phyloP scores from a whole-genome alignment of 2,888 invertebrate genomes.

The Nemotelus pantherinus region DNA sequence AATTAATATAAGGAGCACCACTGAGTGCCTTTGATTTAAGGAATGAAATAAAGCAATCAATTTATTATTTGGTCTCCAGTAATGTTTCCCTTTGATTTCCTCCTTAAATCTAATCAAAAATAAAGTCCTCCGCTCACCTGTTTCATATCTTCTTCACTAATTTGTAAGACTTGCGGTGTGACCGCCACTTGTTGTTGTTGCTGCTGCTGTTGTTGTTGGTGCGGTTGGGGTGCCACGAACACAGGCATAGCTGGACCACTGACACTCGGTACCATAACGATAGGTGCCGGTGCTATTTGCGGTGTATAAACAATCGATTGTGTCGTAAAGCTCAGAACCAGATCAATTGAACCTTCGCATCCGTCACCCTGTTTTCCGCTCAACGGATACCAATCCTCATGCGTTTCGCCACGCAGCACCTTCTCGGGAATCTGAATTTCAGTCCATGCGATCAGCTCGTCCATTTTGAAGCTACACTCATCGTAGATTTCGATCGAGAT shows the following conservation, averaged over 20 bases:
- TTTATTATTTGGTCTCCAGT: too few relatives aligned
- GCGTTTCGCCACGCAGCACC: constrained; percentile 86
- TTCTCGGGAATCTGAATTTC: constrained; percentile 87
- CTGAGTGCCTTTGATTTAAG: too few relatives aligned
- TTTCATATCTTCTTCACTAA: constrained; percentile 73
- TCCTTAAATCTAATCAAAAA: too few relatives aligned
- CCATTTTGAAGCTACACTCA: constrained; percentile 95
- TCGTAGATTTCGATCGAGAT: constrained; percentile 95
- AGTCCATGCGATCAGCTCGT: constrained; percentile 95
- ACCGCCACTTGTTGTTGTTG: constrained; percentile 61
- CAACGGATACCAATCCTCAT: constrained; percentile 94
- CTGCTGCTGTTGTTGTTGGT: constrained; percentile 59
- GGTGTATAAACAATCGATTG: constrained; percentile 67
- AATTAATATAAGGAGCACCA: too few relatives aligned
- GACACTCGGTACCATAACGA: constrained; percentile 75
- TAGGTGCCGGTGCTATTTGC: constrained; percentile 68
- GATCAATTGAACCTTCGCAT: constrained; percentile 91
- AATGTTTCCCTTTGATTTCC: too few relatives aligned
- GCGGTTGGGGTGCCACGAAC: constrained; percentile 59
- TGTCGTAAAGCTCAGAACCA: constrained; percentile 80
- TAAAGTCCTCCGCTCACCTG: constrained; percentile 64
- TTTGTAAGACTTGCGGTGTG: constrained; percentile 54
- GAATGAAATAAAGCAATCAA: too few relatives aligned
- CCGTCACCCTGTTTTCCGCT: constrained; percentile 96
- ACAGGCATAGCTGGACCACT: constrained; percentile 59